Evolutionary conservation across 2,888 invertebrate genomes (phyloP).

Genomic region (Listrodromus nycthemerus): DNA sequence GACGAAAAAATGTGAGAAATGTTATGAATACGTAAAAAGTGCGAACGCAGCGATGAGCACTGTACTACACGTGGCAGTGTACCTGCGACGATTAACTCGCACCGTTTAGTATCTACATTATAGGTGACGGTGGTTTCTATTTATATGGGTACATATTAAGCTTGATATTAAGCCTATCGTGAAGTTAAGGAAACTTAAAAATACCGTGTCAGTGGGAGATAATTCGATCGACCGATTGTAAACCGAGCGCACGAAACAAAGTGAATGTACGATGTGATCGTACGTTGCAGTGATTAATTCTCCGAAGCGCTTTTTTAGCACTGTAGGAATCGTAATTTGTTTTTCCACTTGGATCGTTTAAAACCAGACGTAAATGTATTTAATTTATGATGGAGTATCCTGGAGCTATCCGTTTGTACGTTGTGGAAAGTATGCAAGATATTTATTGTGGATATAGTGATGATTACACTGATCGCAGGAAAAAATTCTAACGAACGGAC

Average conservation of each 20-base stretch:
- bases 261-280: constrained; percentile 23
- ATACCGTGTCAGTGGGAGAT: constrained; percentile 24
- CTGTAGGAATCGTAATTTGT: neutral
- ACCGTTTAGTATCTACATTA: constrained; percentile 71
- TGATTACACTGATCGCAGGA: neutral
- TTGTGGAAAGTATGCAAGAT: neutral
- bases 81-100: constrained; percentile 50
- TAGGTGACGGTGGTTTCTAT: constrained; percentile 78
- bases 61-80: constrained; percentile 28
- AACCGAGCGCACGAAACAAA: constrained; percentile 19
- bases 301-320: neutral
- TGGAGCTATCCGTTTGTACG: neutral
- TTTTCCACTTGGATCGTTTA: neutral
- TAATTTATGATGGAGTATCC: neutral
- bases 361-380: neutral
- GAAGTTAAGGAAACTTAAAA: constrained; percentile 17
- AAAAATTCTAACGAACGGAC: neutral
- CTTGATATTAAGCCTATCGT: constrained; percentile 71
- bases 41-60: constrained; percentile 35
- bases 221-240: constrained; percentile 42
- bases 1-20: neutral
- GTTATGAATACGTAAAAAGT: constrained; percentile 13
- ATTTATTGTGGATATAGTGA: neutral
- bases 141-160: constrained; percentile 74
- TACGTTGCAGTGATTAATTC: constrained; percentile 41